Conservation (phyloP, 2,888 invertebrate genomes). For the Ophioninae sp. region DNA sequence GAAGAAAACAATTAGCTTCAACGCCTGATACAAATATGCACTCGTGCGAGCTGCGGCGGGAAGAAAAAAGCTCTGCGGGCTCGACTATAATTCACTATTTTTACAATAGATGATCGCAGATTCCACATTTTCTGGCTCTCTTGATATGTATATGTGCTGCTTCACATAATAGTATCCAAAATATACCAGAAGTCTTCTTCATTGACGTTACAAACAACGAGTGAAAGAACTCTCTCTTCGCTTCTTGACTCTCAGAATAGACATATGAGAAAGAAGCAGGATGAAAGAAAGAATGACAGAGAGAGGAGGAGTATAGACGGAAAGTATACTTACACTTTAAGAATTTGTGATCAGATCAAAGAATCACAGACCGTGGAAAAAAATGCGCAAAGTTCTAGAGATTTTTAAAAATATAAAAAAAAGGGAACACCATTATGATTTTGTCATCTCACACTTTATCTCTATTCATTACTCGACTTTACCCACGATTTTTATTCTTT, state of each 20-base stretch:
- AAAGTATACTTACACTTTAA: not conserved
- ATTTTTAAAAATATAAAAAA: not conserved
- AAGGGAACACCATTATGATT: not conserved
- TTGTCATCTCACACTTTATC: not conserved
- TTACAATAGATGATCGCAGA: conserved; percentile 27
- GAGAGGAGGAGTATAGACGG: not conserved
- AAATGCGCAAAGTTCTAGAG: not conserved
- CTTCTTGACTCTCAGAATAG: conserved; percentile 17
- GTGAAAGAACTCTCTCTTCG: conserved; percentile 23
- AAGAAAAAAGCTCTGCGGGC: not conserved
- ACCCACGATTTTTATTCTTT: not conserved
- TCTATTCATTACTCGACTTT: not conserved
- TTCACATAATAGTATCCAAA: conserved; percentile 22
- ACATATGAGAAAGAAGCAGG: not conserved
- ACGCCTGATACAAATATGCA: not conserved
- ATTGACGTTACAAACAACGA: conserved; percentile 33
- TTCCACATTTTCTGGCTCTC: conserved; percentile 19
- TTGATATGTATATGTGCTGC: conserved; percentile 51
- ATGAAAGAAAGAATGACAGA: not conserved
- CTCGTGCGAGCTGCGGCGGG: not conserved
- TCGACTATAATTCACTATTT: conserved; percentile 11
- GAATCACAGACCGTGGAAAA: not conserved
- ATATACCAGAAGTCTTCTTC: conserved; percentile 23
- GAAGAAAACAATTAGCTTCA: not conserved
- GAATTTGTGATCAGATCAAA: conserved; percentile 7